Evolutionary conservation across 1,140 invertebrate genomes (phyloP).

Genomic region (Pentalonia nigronervosa): DNA sequence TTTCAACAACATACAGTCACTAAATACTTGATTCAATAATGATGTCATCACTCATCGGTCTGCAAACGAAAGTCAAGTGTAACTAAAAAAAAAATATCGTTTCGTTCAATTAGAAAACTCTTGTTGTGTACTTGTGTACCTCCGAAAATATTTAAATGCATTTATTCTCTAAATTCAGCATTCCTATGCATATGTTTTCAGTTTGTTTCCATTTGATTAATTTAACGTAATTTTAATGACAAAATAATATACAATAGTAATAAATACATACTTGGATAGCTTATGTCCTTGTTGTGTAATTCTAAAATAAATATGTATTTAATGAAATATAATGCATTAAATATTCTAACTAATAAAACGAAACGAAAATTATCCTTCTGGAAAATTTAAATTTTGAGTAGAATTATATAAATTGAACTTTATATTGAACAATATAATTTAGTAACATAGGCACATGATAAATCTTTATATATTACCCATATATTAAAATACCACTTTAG

Average conservation of each 20-base stretch:
- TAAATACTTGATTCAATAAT: background rate
- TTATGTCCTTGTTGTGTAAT: background rate
- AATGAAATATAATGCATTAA: background rate
- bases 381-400: background rate
- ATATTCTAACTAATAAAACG: background rate
- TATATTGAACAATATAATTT: background rate
- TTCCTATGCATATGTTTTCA: background rate
- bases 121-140: background rate
- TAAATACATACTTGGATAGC: background rate
- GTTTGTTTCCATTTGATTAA: background rate
- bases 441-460: too few relatives aligned
- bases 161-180: background rate
- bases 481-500: too few relatives aligned
- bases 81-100: background rate
- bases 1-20: background rate
- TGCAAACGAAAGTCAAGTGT: background rate
- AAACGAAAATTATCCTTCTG: background rate
- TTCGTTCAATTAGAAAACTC: background rate
- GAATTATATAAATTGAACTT: background rate
- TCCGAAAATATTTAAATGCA: background rate
- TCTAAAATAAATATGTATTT: background rate
- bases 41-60: background rate
- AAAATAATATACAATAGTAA: background rate
- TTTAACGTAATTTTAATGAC: background rate
- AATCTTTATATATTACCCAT: too few relatives aligned